Evolutionary conservation across 2,797 vertebrate genomes (phyloP).

Genomic region (Mormyrus hasselquistii): DNA sequence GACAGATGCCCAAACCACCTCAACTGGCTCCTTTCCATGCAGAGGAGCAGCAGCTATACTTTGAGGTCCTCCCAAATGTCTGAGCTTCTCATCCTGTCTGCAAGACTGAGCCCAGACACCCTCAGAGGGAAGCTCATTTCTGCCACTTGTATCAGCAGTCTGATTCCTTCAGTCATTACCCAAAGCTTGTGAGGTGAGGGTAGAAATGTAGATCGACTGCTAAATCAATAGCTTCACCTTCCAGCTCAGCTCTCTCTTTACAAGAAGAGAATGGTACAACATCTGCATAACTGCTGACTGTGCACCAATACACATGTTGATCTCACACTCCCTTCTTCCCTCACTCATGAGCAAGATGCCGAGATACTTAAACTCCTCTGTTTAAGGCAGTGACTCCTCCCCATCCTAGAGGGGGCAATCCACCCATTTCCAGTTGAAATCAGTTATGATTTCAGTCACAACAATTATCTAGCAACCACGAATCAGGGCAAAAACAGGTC

Average conservation of each 20-base stretch:
- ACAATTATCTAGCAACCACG: too few relatives aligned
- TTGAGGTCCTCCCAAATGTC: neutral
- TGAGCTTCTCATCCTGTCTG: neutral
- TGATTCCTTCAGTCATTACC: neutral
- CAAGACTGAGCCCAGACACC: neutral
- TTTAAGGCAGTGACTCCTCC: neutral
- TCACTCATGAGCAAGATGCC: neutral
- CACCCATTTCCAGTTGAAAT: too few relatives aligned
- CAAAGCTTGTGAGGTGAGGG: neutral
- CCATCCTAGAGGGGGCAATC: too few relatives aligned
- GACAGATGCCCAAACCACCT: neutral
- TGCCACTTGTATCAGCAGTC: neutral
- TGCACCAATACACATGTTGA: neutral
- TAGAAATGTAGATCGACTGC: neutral
- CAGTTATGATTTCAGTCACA: too few relatives aligned
- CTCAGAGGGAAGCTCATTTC: neutral
- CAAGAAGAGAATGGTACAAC: neutral
- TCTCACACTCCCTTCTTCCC: neutral
- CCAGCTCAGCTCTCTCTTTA: neutral
- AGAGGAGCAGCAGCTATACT: neutral
- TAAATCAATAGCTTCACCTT: neutral
- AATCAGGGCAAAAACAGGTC: too few relatives aligned
- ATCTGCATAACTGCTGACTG: neutral
- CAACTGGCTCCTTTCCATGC: neutral
- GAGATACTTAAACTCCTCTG: neutral